Evolutionary conservation across 2,113 vertebrate species (phyloP).

Genomic region (Odocoileus hemionus): DNA sequence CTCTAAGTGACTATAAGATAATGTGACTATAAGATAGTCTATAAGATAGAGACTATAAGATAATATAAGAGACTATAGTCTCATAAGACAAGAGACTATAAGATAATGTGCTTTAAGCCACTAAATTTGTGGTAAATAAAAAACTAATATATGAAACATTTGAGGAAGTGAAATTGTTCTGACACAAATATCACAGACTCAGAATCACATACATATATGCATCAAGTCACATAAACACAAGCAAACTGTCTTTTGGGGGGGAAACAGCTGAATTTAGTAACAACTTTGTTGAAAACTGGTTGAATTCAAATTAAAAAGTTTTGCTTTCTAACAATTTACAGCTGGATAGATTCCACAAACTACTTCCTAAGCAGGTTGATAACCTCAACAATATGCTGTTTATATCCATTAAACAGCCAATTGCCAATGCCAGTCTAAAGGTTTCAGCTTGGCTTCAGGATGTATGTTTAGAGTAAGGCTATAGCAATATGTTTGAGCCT

Average conservation of each 20-base stretch:
- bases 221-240: neutral
- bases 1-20: neutral
- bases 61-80: neutral
- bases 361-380: neutral
- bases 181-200: neutral
- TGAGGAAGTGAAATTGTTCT: slow-evolving; percentile 1
- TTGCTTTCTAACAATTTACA: slow-evolving; percentile 21
- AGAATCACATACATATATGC: neutral
- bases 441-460: neutral
- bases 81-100: neutral
- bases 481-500: neutral
- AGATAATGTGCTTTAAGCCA: neutral
- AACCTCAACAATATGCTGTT: neutral
- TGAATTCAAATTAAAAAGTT: slow-evolving; percentile 4
- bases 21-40: neutral
- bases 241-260: neutral
- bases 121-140: neutral
- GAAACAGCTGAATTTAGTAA: neutral
- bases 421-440: neutral
- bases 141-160: neutral
- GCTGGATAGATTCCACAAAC: neutral
- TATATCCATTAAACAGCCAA: neutral
- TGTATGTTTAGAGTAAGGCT: neutral
- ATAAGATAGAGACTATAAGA: neutral
- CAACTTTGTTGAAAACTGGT: neutral